Evolutionary conservation across 2,113 vertebrate genomes (phyloP).

Genomic region (Chrysemys picta): DNA sequence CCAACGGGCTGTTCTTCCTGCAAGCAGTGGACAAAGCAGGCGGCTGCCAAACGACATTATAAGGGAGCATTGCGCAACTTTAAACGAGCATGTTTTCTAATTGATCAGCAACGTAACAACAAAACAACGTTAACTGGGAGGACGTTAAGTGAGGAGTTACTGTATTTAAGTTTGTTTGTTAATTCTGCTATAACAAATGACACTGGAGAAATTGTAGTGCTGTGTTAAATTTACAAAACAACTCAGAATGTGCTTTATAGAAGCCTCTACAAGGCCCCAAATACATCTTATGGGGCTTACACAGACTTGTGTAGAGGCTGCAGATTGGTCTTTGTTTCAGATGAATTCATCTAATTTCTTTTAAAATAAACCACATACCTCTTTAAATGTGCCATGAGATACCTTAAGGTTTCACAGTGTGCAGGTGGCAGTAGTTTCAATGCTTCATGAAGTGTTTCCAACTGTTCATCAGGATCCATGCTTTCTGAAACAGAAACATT

Average conservation of each 20-base stretch:
- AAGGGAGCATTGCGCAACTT: too few relatives aligned
- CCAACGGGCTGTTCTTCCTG: too few relatives aligned
- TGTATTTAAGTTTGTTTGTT: background rate
- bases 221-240: background rate
- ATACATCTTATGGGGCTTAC: background rate
- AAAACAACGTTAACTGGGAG: too few relatives aligned
- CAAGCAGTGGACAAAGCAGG: too few relatives aligned
- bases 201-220: background rate
- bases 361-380: constrained; percentile 79
- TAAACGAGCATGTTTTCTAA: too few relatives aligned
- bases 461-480: constrained; percentile 89
- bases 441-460: constrained; percentile 95
- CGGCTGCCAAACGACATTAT: too few relatives aligned
- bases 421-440: constrained; percentile 95
- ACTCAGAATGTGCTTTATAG: background rate
- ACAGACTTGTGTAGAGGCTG: background rate
- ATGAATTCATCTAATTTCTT: background rate
- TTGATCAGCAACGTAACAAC: too few relatives aligned
- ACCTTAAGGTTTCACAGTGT: constrained; percentile 95
- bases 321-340: background rate
- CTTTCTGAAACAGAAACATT: constrained; percentile 84
- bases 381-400: constrained; percentile 99
- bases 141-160: too few relatives aligned
- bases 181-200: background rate
- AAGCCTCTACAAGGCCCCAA: background rate